Conservation (phyloP, 2,113 vertebrate genomes). For the Pterocles gutturalis region DNA sequence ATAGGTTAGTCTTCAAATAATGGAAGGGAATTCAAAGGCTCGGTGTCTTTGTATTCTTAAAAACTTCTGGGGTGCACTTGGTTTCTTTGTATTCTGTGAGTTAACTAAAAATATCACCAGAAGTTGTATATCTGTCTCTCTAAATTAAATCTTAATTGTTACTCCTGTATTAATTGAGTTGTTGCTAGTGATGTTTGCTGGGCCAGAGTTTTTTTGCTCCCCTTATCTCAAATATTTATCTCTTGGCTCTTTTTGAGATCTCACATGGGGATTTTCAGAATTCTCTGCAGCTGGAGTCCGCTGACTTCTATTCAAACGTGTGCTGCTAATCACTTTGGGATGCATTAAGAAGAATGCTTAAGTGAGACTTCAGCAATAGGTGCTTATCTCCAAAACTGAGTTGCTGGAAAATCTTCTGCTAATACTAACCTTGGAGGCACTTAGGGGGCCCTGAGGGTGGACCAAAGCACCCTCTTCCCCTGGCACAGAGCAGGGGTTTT, state of each 20-base stretch:
- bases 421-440: not conserved
- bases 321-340: not conserved
- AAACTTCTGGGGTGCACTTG: not conserved
- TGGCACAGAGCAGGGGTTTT: not conserved
- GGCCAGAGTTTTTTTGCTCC: not conserved
- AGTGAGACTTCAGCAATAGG: not conserved
- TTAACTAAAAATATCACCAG: not conserved
- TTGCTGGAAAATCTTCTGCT: not conserved
- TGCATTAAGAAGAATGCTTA: not conserved
- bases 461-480: not conserved
- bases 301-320: not conserved
- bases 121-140: not conserved
- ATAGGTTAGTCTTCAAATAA: not conserved
- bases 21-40: not conserved
- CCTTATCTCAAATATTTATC: not conserved
- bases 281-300: not conserved
- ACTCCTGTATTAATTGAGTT: not conserved
- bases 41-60: not conserved
- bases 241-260: not conserved
- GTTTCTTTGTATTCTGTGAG: not conserved
- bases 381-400: not conserved
- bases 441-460: accelerated
- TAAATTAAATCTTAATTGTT: slow-evolving; percentile 9
- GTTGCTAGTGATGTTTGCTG: not conserved
- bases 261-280: not conserved